phyloP scores from a whole-genome alignment of 1,140 invertebrate species.

The Subanguina moxae region DNA sequence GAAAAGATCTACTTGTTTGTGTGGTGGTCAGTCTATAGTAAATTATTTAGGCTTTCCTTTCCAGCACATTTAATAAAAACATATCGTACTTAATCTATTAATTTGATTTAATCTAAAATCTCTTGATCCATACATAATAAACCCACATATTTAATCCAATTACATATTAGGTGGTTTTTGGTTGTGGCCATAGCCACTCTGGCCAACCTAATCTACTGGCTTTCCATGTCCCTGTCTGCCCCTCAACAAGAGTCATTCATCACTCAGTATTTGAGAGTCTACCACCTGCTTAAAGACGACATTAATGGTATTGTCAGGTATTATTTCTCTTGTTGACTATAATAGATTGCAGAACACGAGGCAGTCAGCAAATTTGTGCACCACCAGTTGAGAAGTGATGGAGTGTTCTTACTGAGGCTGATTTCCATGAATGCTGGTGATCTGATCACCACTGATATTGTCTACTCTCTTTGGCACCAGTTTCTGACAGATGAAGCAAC shows the following conservation, averaged over 20 bases:
- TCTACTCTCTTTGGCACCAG: slow-evolving; percentile 49
- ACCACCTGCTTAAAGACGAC: slow-evolving; percentile 27
- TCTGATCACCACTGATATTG: slow-evolving; percentile 53
- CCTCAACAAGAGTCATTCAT: slow-evolving; percentile 21
- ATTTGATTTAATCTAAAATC: too few relatives aligned
- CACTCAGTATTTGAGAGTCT: slow-evolving; percentile 22
- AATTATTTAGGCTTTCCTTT: too few relatives aligned
- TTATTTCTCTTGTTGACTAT: background rate
- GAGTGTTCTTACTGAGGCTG: slow-evolving; percentile 58
- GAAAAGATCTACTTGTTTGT: slow-evolving; percentile 59
- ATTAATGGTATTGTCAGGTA: slow-evolving; percentile 14
- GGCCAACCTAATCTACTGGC: slow-evolving; percentile 52
- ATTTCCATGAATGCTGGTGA: slow-evolving; percentile 57
- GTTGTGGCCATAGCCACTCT: slow-evolving; percentile 52
- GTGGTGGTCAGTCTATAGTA: slow-evolving; percentile 30
- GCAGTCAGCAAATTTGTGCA: slow-evolving; percentile 58
- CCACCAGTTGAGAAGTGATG: slow-evolving; percentile 49
- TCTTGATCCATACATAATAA: background rate
- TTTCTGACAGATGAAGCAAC: slow-evolving; percentile 43
- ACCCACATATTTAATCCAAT: background rate
- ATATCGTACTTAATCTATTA: too few relatives aligned
- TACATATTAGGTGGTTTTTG: slow-evolving; percentile 50
- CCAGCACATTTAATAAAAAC: too few relatives aligned
- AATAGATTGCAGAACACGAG: slow-evolving; percentile 25
- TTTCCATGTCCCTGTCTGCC: slow-evolving; percentile 17